These are phyloP conservation scores for Bombus pyrosoma DNA, from an alignment of 1,140 invertebrate species.

Conservation along the genomic window DNA sequence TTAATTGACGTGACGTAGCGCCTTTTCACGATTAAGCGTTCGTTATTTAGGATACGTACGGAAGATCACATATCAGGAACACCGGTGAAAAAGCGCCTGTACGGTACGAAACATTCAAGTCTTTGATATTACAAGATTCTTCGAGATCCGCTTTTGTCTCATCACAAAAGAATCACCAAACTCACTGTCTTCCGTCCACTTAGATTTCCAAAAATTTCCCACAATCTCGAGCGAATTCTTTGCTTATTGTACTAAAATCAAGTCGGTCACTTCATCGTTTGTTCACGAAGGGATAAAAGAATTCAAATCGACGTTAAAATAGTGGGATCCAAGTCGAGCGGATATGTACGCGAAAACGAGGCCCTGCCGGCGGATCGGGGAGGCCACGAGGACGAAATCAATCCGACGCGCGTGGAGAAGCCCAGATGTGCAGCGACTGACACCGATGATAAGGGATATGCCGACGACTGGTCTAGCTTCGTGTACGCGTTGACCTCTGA, in stretches of 20 bases:
- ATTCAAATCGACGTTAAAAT: background rate
- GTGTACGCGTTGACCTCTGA: slow-evolving; percentile 47
- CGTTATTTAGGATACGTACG: background rate
- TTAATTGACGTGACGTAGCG: background rate
- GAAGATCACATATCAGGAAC: background rate
- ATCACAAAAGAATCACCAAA: slow-evolving; percentile 14
- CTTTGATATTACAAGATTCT: no score
- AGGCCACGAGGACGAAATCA: slow-evolving; percentile 21
- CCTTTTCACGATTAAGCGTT: background rate
- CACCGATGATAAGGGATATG: slow-evolving; percentile 63
- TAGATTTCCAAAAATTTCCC: background rate
- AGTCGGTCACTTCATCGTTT: background rate
- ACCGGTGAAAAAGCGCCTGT: background rate
- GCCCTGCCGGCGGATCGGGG: background rate
- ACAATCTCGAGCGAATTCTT: background rate
- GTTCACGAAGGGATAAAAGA: background rate
- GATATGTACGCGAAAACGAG: background rate
- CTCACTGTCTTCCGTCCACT: background rate
- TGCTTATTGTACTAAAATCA: background rate
- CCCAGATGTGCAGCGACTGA: slow-evolving; percentile 55
- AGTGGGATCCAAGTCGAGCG: background rate
- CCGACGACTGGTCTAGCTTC: slow-evolving; percentile 51
- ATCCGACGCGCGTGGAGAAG: slow-evolving; percentile 38
- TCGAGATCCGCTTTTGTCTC: background rate
- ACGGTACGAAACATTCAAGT: background rate